phyloP scores from a whole-genome alignment of 1,140 invertebrate species.

The Cecropterus lyciades region DNA sequence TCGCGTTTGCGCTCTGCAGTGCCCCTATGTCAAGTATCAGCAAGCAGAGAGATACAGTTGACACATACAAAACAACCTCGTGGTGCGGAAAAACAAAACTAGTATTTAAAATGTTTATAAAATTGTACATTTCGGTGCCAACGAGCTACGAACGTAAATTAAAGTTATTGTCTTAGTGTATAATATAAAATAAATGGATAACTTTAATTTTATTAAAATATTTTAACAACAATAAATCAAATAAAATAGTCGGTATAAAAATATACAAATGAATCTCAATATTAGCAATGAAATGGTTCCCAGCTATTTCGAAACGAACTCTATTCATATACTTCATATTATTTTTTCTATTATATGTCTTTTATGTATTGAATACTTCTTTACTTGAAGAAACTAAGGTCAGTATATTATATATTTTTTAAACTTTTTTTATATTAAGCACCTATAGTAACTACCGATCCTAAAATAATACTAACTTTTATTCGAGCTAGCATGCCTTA shows the following conservation, averaged over 20 bases:
- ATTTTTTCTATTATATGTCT: constrained; percentile 79
- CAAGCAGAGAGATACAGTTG: constrained; percentile 4
- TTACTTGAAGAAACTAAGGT: constrained; percentile 78
- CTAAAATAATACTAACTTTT: too few relatives aligned
- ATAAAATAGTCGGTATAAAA: constrained; percentile 4
- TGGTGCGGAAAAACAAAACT: constrained; percentile 32
- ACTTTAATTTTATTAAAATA: neutral
- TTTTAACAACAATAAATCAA: neutral
- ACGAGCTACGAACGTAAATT: too few relatives aligned
- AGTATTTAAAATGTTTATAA: constrained; percentile 16
- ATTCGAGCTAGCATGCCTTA: too few relatives aligned
- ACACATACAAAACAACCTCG: constrained; percentile 35
- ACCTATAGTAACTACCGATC: too few relatives aligned
- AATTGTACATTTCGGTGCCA: constrained; percentile 1
- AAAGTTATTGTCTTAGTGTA: too few relatives aligned
- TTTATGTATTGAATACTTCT: constrained; percentile 75
- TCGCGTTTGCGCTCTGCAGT: constrained; percentile 47
- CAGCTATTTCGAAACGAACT: constrained; percentile 70
- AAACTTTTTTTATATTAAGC: too few relatives aligned
- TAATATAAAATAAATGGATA: neutral
- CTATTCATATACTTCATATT: constrained; percentile 77
- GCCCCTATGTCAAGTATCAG: constrained; percentile 18
- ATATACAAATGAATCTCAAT: constrained; percentile 65
- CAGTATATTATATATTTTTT: too few relatives aligned
- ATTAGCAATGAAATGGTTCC: constrained; percentile 74